A percentile compares a stretch with the other conserved stretches of the same genome.
Evolutionary conservation across 1,140 invertebrate genomes (phyloP).

Genomic region (Akabosia matsudoensis): DNA sequence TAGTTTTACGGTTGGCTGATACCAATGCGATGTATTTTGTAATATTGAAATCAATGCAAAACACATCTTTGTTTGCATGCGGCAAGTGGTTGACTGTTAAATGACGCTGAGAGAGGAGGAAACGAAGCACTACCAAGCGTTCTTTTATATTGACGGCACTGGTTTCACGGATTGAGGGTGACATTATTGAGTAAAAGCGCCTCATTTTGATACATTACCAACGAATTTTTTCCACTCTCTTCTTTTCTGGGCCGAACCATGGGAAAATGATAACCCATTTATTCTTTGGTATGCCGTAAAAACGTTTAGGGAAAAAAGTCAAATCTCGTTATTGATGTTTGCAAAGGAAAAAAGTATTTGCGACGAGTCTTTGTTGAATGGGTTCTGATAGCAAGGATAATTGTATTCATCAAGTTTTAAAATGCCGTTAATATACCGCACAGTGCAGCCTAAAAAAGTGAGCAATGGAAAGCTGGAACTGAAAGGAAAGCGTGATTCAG

Average conservation of each 20-base stretch:
- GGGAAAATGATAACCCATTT: neutral
- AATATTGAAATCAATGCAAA: no score
- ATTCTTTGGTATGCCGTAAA: neutral
- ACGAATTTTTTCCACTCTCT: neutral
- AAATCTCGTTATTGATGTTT: neutral
- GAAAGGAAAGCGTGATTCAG: constrained; percentile 38
- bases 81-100: no score
- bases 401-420: no score
- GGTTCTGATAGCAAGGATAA: no score
- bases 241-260: neutral
- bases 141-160: no score
- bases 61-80: no score
- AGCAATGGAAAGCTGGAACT: constrained; percentile 37
- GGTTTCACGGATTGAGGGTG: neutral
- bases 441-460: constrained; percentile 35
- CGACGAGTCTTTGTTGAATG: no score
- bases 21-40: no score
- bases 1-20: no score
- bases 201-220: no score
- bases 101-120: no score
- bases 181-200: neutral
- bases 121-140: no score
- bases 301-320: neutral
- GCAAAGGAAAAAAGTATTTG: neutral
- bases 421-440: constrained; percentile 44